Evolutionary conservation across 1,140 invertebrate genomes (phyloP), one percentile per base, ranked within the genome.

Genomic region (Hestina assimilis): DNA sequence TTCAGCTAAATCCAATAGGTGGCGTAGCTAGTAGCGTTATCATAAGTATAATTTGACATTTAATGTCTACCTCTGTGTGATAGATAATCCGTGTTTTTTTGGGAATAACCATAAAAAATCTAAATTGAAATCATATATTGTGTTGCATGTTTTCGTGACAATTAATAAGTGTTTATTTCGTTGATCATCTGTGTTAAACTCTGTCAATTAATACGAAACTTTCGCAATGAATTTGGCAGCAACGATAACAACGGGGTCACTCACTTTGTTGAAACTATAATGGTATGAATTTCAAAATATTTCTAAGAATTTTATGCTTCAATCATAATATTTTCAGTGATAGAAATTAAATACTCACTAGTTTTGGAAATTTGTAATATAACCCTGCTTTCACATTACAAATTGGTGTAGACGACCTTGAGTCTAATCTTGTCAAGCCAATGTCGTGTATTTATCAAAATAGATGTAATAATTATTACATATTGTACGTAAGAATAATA

Each of bases 361-460:
- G 17, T 3, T 17, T 19, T n/a, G 19, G 9, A 7, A 38, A 9
- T 38, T 6, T 15, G n/a, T 38, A 38, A 47, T 33, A 78, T 87
- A 87, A 87, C 83, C 83, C 71, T 79, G 85, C 81, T 81, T 87
- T 84, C 74, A 69, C 64, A 61, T 64, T 68, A 61, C 60, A 26
- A 58, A 40, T 45, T 67, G 72, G 63, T 70, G 75, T 67, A 83
- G 77, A 79, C 79, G 83, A 75, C 83, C 83, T 87, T 87, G 83
- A 83, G 69, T 83, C 80, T 87, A 87, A 87, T 87, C 80, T 84
- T 79, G 82, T 79, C 73, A 80, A 80, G 75, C 83, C 80, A 86
- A 81, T 83, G 80, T 79, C 78, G 67, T 77, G 75, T 75, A 72
- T 74, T 82, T 79, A 79, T 83, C 73, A 75, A 77, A 74, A 67